These are phyloP conservation scores for Pteromalus puparum DNA, from an alignment of 1,140 invertebrate genomes.

Conservation along the genomic window DNA sequence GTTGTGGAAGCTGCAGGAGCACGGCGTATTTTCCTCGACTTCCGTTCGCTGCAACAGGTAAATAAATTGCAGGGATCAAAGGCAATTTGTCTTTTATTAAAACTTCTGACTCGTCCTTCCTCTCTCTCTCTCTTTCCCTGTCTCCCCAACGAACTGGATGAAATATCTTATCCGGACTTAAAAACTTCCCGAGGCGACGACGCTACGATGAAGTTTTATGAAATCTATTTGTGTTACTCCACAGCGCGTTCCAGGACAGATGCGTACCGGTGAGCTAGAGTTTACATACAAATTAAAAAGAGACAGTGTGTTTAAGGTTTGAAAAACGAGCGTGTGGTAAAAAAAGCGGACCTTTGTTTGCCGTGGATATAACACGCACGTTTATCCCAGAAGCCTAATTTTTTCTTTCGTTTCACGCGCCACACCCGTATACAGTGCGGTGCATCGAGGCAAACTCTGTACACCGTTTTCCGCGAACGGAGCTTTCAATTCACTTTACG, in stretches of 20 bases:
- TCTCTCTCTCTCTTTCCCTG: background rate
- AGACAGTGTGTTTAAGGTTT: background rate
- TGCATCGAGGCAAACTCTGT: too few species aligned
- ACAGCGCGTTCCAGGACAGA: too few species aligned
- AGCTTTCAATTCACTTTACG: too few species aligned
- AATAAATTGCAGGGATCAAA: constrained; percentile 30
- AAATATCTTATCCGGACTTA: background rate
- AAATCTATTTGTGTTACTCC: background rate
- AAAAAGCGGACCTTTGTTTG: too few species aligned
- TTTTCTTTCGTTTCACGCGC: too few species aligned
- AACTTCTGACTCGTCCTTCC: background rate
- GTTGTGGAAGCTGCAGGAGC: too few species aligned
- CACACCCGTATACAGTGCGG: too few species aligned
- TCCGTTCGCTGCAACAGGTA: constrained; percentile 27
- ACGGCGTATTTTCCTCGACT: background rate
- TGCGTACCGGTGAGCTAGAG: background rate
- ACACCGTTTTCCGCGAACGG: too few species aligned
- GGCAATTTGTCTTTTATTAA: constrained; percentile 36
- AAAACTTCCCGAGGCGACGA: background rate
- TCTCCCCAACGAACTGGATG: background rate
- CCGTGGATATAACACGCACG: too few species aligned
- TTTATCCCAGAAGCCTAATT: too few species aligned
- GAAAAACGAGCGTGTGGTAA: too few species aligned
- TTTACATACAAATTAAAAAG: background rate
- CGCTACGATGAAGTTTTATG: constrained; percentile 14